phyloP scores from a whole-genome alignment of 2,113 vertebrate genomes.

The Buteo buteo region DNA sequence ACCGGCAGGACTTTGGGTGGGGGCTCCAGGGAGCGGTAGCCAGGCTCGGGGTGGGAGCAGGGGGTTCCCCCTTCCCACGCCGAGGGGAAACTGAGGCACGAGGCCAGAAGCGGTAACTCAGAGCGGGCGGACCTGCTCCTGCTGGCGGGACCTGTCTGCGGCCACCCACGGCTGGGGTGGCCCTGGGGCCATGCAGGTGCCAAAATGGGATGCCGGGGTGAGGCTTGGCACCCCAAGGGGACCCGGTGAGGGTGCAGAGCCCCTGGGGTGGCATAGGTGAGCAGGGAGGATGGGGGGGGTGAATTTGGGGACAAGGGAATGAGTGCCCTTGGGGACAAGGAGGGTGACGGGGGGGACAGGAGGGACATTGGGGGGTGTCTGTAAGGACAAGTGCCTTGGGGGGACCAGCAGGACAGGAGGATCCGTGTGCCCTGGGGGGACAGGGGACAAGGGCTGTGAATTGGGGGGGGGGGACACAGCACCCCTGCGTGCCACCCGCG shows the following conservation, averaged over 20 bases:
- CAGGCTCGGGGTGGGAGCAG: background rate
- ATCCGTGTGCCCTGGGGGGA: background rate
- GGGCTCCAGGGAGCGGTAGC: background rate
- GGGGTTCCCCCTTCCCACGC: background rate
- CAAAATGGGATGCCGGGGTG: fast-evolving
- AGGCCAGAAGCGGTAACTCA: background rate
- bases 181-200: fast-evolving
- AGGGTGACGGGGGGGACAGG: no score
- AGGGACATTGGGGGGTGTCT: no score
- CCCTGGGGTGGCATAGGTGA: background rate
- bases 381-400: no score
- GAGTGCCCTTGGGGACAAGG: no score
- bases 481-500: background rate
- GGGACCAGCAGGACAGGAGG: no score
- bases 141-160: background rate
- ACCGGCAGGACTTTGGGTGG: background rate
- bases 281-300: no score
- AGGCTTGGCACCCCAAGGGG: background rate
- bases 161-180: background rate
- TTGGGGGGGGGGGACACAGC: background rate
- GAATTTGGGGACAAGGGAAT: no score
- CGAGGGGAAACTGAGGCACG: background rate
- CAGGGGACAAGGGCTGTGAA: no score
- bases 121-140: background rate
- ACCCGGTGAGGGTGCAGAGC: background rate